Percentiles rank a stretch among this genome's conserved stretches.
These are phyloP conservation scores for Lycophotia porphyrea DNA, from an alignment of 2,888 invertebrate species.

Conservation along the genomic window DNA sequence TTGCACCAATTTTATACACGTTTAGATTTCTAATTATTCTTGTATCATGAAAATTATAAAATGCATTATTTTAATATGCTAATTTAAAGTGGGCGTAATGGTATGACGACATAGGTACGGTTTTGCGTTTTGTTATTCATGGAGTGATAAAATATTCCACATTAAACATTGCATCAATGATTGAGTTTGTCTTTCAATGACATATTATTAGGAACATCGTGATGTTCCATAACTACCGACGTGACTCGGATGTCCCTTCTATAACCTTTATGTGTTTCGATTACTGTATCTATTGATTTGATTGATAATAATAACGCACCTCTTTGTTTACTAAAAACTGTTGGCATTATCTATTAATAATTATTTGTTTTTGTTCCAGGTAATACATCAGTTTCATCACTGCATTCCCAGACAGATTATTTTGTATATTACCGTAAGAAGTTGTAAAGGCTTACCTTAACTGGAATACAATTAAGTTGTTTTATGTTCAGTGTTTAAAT, in stretches of 20 bases:
- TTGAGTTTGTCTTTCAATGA: slow-evolving; percentile 55
- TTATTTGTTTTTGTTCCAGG: slow-evolving; percentile 54
- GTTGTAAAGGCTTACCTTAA: slow-evolving; percentile 41
- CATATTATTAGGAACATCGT: slow-evolving; percentile 60
- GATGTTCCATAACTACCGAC: slow-evolving; percentile 40
- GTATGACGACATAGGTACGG: slow-evolving; percentile 9
- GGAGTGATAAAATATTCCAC: slow-evolving; percentile 41
- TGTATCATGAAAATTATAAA: background rate
- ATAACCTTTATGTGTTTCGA: slow-evolving; percentile 55
- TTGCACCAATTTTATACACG: slow-evolving; percentile 20
- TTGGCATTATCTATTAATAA: slow-evolving; percentile 6
- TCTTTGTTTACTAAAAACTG: background rate
- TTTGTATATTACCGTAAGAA: slow-evolving; percentile 24
- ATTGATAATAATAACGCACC: slow-evolving; percentile 12
- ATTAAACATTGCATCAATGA: slow-evolving; percentile 42
- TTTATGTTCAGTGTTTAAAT: slow-evolving; percentile 41
- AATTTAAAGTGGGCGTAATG: slow-evolving; percentile 41
- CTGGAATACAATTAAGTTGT: slow-evolving; percentile 50
- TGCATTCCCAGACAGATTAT: slow-evolving; percentile 2
- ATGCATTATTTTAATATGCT: slow-evolving; percentile 42
- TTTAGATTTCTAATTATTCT: slow-evolving; percentile 21
- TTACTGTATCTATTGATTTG: slow-evolving; percentile 42
- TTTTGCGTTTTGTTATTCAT: slow-evolving; percentile 37
- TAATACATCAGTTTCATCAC: slow-evolving; percentile 35
- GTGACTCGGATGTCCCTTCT: slow-evolving; percentile 55